Conservation (phyloP, 2,888 invertebrate species). For the Girardia tigrina region DNA sequence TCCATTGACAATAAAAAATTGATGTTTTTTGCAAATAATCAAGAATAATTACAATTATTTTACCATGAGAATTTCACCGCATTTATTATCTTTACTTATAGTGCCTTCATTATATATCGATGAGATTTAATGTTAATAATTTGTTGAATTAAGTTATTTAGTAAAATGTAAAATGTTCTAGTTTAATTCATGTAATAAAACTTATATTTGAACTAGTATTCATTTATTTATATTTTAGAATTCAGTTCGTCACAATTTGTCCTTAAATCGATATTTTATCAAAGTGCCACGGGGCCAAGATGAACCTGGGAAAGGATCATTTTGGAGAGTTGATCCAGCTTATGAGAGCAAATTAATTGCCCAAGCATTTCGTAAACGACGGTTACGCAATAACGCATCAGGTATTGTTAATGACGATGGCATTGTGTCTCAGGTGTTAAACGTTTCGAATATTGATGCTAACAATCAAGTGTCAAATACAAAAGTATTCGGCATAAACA, state of each 20-base stretch:
- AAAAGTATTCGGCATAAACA: neutral
- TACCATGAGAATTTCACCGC: too few relatives aligned
- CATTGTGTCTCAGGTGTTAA: slow-evolving; percentile 8
- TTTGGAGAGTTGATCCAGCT: slow-evolving; percentile 93
- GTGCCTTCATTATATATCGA: too few relatives aligned
- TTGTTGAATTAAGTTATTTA: too few relatives aligned
- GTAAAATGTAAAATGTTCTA: neutral
- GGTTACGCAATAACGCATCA: slow-evolving; percentile 58
- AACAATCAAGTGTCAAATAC: slow-evolving; percentile 11
- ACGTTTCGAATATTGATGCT: neutral
- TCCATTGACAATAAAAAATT: too few relatives aligned
- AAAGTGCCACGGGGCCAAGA: slow-evolving; percentile 88
- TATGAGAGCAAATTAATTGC: slow-evolving; percentile 86
- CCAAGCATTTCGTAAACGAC: slow-evolving; percentile 77
- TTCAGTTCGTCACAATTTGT: slow-evolving; percentile 58
- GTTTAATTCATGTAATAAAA: neutral
- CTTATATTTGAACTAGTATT: neutral
- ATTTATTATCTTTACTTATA: too few relatives aligned
- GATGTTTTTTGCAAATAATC: too few relatives aligned
- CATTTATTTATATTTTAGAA: slow-evolving; percentile 51
- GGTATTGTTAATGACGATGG: slow-evolving; percentile 16
- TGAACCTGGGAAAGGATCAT: slow-evolving; percentile 93
- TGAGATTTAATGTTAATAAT: too few relatives aligned
- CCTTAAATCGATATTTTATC: slow-evolving; percentile 59
- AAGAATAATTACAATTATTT: too few relatives aligned